A percentile compares a stretch with the other conserved stretches of the same genome.
These are phyloP conservation scores for Geodia barretti DNA, from an alignment of 37 sponge, comb jelly and placozoan genomes.

Conservation along the genomic window DNA sequence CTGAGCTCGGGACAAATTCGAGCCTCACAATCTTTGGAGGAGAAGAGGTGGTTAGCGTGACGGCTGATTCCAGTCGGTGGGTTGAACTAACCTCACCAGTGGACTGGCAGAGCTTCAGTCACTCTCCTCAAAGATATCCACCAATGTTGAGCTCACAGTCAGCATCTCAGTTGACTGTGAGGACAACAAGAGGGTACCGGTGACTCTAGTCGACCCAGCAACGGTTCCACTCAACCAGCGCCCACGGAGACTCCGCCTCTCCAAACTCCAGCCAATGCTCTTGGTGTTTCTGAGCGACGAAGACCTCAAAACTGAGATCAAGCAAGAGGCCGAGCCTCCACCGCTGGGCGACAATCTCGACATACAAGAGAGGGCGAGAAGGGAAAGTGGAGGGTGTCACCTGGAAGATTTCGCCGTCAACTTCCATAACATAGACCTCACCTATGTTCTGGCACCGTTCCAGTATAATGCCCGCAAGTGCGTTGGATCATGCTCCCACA, in stretches of 20 bases:
- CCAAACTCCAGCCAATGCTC: slow-evolving; percentile 25
- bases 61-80: slow-evolving; percentile 6
- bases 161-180: slow-evolving; percentile 5
- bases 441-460: slow-evolving; percentile 19
- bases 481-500: slow-evolving; percentile 29
- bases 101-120: slow-evolving; percentile 21
- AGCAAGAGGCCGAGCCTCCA: background rate
- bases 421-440: slow-evolving; percentile 12
- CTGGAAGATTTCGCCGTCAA: slow-evolving; percentile 16
- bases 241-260: slow-evolving; percentile 1
- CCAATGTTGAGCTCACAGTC: slow-evolving; percentile 26
- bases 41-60: background rate
- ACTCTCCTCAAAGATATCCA: background rate
- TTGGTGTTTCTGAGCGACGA: slow-evolving; percentile 32
- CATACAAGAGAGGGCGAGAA: slow-evolving; percentile 3
- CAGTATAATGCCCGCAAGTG: slow-evolving; percentile 46
- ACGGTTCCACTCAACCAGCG: background rate
- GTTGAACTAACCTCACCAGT: slow-evolving; percentile 41
- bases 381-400: background rate
- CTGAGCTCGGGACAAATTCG: no score
- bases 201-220: slow-evolving; percentile 20
- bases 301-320: slow-evolving; percentile 3
- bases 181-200: slow-evolving; percentile 27
- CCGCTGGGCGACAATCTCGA: background rate
- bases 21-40: slow-evolving; percentile 1